phyloP scores from a whole-genome alignment of 2,797 vertebrate species.

The Zonotrichia albicollis region DNA sequence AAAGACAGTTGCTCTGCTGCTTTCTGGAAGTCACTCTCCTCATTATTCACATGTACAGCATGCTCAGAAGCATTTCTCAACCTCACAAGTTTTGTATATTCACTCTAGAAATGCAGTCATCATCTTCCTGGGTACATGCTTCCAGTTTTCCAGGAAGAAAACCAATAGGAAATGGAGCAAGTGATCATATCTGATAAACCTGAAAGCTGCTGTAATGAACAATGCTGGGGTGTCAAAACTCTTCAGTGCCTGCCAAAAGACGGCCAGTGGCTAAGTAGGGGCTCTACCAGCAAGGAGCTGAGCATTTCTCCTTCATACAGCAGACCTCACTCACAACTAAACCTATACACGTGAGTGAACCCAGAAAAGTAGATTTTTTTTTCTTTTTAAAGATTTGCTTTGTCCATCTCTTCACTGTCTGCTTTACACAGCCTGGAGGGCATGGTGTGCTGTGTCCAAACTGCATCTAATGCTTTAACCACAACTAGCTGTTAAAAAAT shows the following conservation, averaged over 20 bases:
- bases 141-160: constrained; percentile 25
- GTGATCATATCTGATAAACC: not conserved
- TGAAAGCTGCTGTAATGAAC: not conserved
- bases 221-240: not conserved
- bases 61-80: not conserved
- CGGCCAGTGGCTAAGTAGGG: not conserved
- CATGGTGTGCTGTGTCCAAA: not conserved
- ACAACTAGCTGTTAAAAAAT: constrained; percentile 2
- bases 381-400: not conserved
- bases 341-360: not conserved
- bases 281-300: not conserved
- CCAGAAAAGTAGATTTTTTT: not conserved
- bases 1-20: not conserved
- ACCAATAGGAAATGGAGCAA: not conserved
- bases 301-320: not conserved
- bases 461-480: not conserved
- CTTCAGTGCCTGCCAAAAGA: not conserved
- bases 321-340: not conserved
- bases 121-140: not conserved
- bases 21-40: not conserved
- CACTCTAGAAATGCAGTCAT: not conserved
- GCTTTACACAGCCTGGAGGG: not conserved
- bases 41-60: not conserved
- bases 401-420: not conserved
- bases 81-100: not conserved